Evolutionary conservation across 1,140 invertebrate species (phyloP).

Genomic region (Drosophila parvula): DNA sequence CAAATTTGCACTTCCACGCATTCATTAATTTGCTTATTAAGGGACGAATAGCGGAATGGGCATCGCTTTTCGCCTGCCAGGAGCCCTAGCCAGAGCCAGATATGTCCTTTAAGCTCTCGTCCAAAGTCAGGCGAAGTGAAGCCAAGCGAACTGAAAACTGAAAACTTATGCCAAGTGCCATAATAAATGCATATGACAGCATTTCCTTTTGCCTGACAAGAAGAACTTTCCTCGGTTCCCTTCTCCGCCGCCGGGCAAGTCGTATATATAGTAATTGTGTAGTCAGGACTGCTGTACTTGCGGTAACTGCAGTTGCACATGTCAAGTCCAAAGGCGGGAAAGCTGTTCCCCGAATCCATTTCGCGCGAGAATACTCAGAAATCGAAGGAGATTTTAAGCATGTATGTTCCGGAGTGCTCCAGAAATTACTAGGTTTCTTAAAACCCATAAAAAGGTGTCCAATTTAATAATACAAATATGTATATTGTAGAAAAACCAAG

Average conservation of each 20-base stretch:
- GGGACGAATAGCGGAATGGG: constrained; percentile 7
- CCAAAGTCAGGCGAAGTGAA: constrained; percentile 29
- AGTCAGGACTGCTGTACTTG: constrained; percentile 33
- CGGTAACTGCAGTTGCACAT: constrained; percentile 53
- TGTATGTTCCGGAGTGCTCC: no score
- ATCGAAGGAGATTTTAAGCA: not conserved
- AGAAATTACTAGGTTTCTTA: no score
- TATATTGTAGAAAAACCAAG: no score
- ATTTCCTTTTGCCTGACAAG: constrained; percentile 72
- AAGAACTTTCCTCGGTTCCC: constrained; percentile 43
- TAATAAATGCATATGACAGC: constrained; percentile 74
- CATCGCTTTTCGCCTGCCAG: not conserved
- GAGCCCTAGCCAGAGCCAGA: not conserved
- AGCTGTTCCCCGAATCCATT: constrained; percentile 11
- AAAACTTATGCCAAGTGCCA: constrained; percentile 59
- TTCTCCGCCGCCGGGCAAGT: constrained; percentile 5
- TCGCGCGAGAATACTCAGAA: not conserved
- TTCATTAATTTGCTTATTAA: constrained; percentile 77
- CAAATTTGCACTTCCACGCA: constrained; percentile 78
- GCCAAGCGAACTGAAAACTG: constrained; percentile 31
- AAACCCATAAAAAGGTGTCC: no score
- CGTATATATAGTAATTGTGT: constrained; percentile 41
- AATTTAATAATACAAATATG: no score
- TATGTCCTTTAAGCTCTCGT: constrained; percentile 14
- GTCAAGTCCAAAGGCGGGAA: constrained; percentile 32